Percentiles rank a stretch among this genome's conserved stretches.
phyloP scores from a whole-genome alignment of 2,888 invertebrate species.

The Alloplasta piceator region DNA sequence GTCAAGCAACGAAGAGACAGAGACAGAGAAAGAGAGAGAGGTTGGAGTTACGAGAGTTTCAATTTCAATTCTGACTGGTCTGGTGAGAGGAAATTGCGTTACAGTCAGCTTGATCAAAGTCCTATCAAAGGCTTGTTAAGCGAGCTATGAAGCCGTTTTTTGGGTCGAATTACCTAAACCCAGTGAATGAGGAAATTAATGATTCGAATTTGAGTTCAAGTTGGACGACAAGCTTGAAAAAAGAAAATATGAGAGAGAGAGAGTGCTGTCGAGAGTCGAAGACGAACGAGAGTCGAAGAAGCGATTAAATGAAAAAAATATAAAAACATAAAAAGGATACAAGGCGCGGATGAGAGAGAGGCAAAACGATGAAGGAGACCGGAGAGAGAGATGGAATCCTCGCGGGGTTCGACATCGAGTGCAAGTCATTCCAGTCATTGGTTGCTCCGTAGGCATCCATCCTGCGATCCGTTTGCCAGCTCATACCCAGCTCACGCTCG shows the following conservation, averaged over 20 bases:
- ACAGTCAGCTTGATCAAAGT: too few species aligned
- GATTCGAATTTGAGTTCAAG: too few species aligned
- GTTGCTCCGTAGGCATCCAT: slow-evolving; percentile 80
- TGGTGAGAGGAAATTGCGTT: too few species aligned
- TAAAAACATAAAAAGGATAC: slow-evolving; percentile 36
- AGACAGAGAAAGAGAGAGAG: neutral
- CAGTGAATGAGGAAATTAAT: too few species aligned
- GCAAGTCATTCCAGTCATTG: slow-evolving; percentile 83
- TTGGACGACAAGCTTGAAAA: too few species aligned
- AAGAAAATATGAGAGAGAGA: neutral
- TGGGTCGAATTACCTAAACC: too few species aligned
- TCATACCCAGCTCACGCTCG: slow-evolving; percentile 46
- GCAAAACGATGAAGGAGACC: slow-evolving; percentile 67
- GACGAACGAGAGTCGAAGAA: slow-evolving; percentile 53
- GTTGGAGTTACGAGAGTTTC: too few species aligned
- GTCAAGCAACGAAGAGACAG: neutral
- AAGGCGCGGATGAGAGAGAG: slow-evolving; percentile 46
- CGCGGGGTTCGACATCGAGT: slow-evolving; percentile 79
- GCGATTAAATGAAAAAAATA: slow-evolving; percentile 47
- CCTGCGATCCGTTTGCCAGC: slow-evolving; percentile 63
- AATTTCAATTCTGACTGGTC: too few species aligned
- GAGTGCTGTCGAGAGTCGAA: neutral
- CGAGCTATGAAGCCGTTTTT: too few species aligned
- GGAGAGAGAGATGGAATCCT: slow-evolving; percentile 72
- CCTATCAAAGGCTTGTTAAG: too few species aligned